Evolutionary conservation across 2,888 invertebrate genomes (phyloP).

Genomic region (Sicus ferrugineus): DNA sequence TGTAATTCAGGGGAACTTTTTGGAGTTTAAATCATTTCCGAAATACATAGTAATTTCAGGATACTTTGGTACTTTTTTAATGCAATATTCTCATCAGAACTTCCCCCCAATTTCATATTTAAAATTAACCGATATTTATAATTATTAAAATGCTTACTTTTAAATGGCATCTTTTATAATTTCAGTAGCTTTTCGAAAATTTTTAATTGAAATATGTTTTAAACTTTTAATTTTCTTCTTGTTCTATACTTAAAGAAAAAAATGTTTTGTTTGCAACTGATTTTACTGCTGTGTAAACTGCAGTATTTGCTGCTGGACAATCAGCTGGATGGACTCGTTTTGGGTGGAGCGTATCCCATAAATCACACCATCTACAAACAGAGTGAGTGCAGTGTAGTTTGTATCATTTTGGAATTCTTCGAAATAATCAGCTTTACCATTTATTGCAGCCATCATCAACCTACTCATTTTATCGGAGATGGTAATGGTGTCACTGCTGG

Average conservation of each 20-base stretch:
- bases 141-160: no score
- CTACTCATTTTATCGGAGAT: slow-evolving; percentile 59
- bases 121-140: no score
- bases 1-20: no score
- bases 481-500: slow-evolving; percentile 59
- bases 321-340: slow-evolving; percentile 49
- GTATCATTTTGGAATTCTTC: neutral
- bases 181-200: no score
- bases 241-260: slow-evolving; percentile 58
- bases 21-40: no score
- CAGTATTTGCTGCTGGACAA: slow-evolving; percentile 57
- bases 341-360: slow-evolving; percentile 59
- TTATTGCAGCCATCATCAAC: slow-evolving; percentile 57
- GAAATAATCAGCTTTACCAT: slow-evolving; percentile 4
- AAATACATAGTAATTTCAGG: no score
- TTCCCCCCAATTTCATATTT: no score
- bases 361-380: slow-evolving; percentile 61
- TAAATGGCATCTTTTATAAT: no score
- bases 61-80: no score
- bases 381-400: slow-evolving; percentile 47
- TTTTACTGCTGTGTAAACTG: slow-evolving; percentile 59
- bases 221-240: slow-evolving; percentile 16
- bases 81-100: no score
- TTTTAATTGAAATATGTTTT: slow-evolving; percentile 4
- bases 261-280: slow-evolving; percentile 59